Conservation (phyloP, 2,888 invertebrate species). For the Andrena marginata region DNA sequence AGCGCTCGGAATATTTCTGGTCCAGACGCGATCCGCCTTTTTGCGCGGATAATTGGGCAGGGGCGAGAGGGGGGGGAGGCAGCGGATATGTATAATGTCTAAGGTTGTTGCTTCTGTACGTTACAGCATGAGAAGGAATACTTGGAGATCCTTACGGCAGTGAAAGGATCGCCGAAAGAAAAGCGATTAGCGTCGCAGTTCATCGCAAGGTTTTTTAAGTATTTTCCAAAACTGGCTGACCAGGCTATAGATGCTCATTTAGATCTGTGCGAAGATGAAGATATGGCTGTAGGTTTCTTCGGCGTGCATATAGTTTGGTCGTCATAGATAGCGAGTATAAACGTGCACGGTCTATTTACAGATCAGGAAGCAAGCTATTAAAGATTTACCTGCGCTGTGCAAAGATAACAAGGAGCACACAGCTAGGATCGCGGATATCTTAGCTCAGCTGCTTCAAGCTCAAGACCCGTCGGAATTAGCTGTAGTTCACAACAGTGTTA, state of each 20-base stretch:
- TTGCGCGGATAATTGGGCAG: conserved; percentile 10
- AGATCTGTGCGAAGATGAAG: conserved; percentile 98
- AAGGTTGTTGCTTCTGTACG: conserved; percentile 33
- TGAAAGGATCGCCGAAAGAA: conserved; percentile 95
- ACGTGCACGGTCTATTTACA: conserved; percentile 82
- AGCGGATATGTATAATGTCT: not conserved
- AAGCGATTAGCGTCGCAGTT: conserved; percentile 98
- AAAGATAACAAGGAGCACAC: conserved; percentile 94
- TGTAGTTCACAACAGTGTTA: conserved; percentile 93
- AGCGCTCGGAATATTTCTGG: not conserved
- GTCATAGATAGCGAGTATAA: not conserved
- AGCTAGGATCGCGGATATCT: conserved; percentile 94
- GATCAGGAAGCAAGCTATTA: conserved; percentile 98
- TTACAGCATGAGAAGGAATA: conserved; percentile 95
- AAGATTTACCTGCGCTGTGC: conserved; percentile 94
- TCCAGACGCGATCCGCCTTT: not conserved
- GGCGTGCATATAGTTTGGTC: not conserved
- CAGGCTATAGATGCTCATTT: conserved; percentile 96
- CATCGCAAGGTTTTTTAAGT: conserved; percentile 96
- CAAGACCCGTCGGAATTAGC: conserved; percentile 94
- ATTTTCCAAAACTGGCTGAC: conserved; percentile 94
- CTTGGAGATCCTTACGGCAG: conserved; percentile 93
- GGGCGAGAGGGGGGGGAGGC: not conserved
- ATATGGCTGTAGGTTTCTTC: conserved; percentile 91
- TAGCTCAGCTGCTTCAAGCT: conserved; percentile 95